These are phyloP conservation scores for Natrix natrix DNA, from an alignment of 2,797 vertebrate genomes.

Conservation along the genomic window DNA sequence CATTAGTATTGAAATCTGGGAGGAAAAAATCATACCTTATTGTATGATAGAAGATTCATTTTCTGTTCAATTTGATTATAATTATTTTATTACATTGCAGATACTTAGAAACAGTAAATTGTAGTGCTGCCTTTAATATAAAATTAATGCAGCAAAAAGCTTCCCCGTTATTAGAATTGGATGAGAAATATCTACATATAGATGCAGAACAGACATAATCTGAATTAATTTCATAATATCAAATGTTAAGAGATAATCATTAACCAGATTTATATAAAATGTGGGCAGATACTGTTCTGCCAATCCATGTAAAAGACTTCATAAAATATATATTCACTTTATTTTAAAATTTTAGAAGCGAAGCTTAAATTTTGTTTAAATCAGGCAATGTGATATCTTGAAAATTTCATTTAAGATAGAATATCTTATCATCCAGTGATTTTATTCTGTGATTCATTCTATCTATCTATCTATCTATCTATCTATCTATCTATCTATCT, in stretches of 20 bases:
- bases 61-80: background rate
- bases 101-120: background rate
- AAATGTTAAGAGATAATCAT: background rate
- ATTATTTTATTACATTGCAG: background rate
- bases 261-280: background rate
- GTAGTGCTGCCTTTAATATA: background rate
- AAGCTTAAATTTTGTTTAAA: background rate
- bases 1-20: background rate
- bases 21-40: background rate
- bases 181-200: background rate
- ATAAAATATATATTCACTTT: background rate
- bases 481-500: background rate
- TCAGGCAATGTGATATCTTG: background rate
- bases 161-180: background rate
- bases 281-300: background rate
- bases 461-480: background rate
- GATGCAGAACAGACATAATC: background rate
- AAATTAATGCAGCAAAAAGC: background rate
- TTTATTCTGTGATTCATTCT: background rate
- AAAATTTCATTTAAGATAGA: background rate
- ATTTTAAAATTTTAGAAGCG: background rate
- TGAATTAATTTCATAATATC: background rate
- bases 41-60: background rate
- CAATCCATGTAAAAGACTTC: background rate
- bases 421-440: background rate